A percentile compares a stretch with the other conserved stretches of the same genome.
phyloP scores from a whole-genome alignment of 1,140 invertebrate genomes.

The Magallana gigas region DNA sequence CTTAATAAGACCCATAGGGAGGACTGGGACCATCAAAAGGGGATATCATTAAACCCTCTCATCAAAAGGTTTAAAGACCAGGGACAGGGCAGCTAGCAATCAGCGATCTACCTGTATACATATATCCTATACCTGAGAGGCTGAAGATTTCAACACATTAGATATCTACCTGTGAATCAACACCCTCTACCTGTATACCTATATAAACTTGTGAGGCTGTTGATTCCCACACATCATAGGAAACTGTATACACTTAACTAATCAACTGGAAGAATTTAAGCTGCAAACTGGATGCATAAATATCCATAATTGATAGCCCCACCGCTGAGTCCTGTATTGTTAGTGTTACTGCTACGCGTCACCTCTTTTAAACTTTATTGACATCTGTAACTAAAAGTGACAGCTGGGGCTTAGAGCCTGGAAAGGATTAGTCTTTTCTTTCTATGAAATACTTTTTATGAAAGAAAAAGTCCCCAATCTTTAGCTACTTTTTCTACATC shows the following conservation, averaged over 20 bases:
- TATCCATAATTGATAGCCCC: slow-evolving; percentile 18
- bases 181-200: neutral
- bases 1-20: neutral
- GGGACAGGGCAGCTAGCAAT: neutral
- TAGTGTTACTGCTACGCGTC: neutral
- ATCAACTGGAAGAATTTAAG: slow-evolving; percentile 2
- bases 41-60: neutral
- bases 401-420: neutral
- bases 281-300: slow-evolving; percentile 14
- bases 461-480: too few species aligned
- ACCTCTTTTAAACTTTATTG: neutral
- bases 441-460: neutral
- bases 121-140: too few species aligned
- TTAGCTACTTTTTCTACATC: too few species aligned
- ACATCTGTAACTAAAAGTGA: neutral
- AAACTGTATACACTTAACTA: neutral
- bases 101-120: neutral
- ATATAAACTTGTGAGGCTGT: neutral
- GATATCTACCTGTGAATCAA: neutral
- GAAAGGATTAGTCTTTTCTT: neutral
- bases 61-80: neutral
- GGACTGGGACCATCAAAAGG: neutral
- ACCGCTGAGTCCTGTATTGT: neutral
- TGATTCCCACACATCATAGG: neutral
- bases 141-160: neutral